phyloP scores from a whole-genome alignment of 1,140 invertebrate species.

The Leptinotarsa defecta region DNA sequence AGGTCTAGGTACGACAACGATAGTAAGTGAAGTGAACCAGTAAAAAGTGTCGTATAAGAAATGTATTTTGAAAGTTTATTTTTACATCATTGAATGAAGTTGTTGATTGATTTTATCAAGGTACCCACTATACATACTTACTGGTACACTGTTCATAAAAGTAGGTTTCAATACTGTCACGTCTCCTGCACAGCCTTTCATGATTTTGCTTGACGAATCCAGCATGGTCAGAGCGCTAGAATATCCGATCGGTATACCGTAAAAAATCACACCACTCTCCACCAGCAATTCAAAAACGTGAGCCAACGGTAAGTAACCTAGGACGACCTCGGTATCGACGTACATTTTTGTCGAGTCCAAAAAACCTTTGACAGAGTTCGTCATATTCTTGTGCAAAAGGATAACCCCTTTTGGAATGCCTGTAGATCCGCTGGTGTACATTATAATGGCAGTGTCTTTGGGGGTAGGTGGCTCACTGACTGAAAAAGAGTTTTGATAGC shows the following conservation, averaged over 20 bases:
- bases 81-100: not conserved
- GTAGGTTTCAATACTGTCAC: conserved; percentile 90
- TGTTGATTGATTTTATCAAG: not conserved
- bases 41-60: too few relatives aligned
- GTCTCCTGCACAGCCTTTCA: conserved; percentile 88
- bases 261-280: conserved; percentile 71
- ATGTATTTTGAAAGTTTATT: too few relatives aligned
- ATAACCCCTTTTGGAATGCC: conserved; percentile 86
- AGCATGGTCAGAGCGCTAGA: conserved; percentile 94
- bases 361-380: conserved; percentile 85
- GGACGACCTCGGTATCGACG: conserved; percentile 76
- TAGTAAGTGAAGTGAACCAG: too few relatives aligned
- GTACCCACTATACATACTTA: conserved; percentile 56
- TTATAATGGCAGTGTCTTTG: conserved; percentile 87
- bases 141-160: conserved; percentile 92
- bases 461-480: conserved; percentile 61
- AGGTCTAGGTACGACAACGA: too few relatives aligned
- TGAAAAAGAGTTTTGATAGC: not conserved
- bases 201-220: conserved; percentile 94
- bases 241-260: conserved; percentile 91
- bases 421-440: conserved; percentile 95
- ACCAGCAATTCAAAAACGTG: conserved; percentile 94
- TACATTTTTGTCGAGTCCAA: conserved; percentile 73
- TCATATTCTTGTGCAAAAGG: conserved; percentile 87
- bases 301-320: conserved; percentile 94